Base-by-base conservation (phyloP, 2,113 vertebrate species). In the Scytalopus superciliaris region DNA sequence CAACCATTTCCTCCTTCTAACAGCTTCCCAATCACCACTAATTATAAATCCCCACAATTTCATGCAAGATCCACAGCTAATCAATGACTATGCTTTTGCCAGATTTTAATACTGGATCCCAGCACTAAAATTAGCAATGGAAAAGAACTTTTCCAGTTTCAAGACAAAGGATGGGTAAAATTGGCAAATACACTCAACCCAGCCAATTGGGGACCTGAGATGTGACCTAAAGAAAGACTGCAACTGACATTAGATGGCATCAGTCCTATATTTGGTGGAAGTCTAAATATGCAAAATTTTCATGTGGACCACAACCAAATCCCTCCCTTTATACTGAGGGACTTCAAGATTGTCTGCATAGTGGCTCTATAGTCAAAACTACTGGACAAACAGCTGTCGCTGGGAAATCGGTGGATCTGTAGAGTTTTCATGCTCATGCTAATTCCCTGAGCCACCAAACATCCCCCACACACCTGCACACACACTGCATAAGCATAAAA, bases 401-500 rank as follows among this genome's bases (percentile, higher is more conserved):
- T 25, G 60, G 56, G 35, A 52, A 68, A 70, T 5, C 28, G 49
- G 72, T 62, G 72, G 59, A 93, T 80, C 83, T 52, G 25, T 63
- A 67, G 27, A 90, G 52, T 44, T 66, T 66, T 68, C 63, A 87
- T 24, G 68, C 50, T 87, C 80, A 25, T 76, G 76, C 56, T 57
- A 87, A 92, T 70, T 93, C 92, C 87, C 94, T 72, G 75, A 90
- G 82, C 93, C 77, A 93, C 86, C 69, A 52, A 87, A 82, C 88
- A 84, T 84, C 80, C 0, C 94, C 52, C 92, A 70, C 94, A 76
- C 66, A 95, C 94, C 89, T 88, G 75, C 96, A 77, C 62, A 62
- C 69, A 96, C 89, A 89, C 69, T 89, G 73, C 89, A 85, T 74
- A 92, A 94, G 90, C 94, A 91, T 72, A 89, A 92, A 91, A 85